Base-by-base conservation (phyloP, 1,140 invertebrate genomes). In the Hylaeus volcanicus region DNA sequence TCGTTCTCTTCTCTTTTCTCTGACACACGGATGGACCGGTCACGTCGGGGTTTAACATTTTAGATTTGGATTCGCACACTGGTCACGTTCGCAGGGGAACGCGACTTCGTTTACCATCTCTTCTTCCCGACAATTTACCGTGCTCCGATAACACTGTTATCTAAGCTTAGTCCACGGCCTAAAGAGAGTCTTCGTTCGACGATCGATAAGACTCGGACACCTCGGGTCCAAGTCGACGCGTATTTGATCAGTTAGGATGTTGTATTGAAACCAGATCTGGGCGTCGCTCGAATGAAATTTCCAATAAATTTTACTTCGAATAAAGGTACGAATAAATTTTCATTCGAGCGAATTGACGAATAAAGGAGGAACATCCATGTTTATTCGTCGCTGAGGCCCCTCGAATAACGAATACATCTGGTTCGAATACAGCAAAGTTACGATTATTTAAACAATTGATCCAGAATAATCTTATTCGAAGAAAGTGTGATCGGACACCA, bases 61-160 rank as follows among this genome's bases (percentile, higher is more conserved):
- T 55, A 55, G 39, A 14, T 26, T 26, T 26, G 51, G 39, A 58
- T 66, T 83, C 6, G 69, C 73, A 78, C 74, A 70, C 76, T 58
- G 65, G 45, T 85, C 72, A 66, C 58, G 79, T 75, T 58, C 39
- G 26, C 61, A 55, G 63, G 43, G 15, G 39, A 65, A 65, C 74
- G 51, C 39, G 51, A 11, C 53, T 0, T 48, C 53, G 15, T 58
- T 58, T 45, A 15, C 6, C 26, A 15, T 43, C 43, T 43, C 65
- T 53, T 51, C 65, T 68, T 15, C 43, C 65, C 45, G 48, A 71
- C 45, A 48, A 76, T 76, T 37, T 55, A 56, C 39, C 51, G 14
- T n/a, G 48, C 61, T 8, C 60, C 60, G 60, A 64, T 75, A 75
- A 75, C 51, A 37, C 3, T 5, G 39, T 75, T 66, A 56, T 75